Percentiles rank a stretch among this genome's conserved stretches.
phyloP scores from a whole-genome alignment of 1,140 invertebrate genomes.

The Melitaea cinxia region DNA sequence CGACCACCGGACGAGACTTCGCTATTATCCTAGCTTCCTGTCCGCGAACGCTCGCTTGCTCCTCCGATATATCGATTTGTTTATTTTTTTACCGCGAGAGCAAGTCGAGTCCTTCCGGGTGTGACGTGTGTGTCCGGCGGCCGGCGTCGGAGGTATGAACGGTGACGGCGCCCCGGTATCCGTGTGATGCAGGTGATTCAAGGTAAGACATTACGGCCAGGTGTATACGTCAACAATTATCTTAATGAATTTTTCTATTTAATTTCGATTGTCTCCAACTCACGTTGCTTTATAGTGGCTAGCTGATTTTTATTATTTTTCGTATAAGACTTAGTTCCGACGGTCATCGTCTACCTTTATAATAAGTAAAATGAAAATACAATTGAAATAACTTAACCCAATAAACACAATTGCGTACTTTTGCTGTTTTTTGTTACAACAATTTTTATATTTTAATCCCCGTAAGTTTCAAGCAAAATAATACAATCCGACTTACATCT shows the following conservation, averaged over 20 bases:
- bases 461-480: too few species aligned
- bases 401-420: too few species aligned
- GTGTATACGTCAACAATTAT: neutral
- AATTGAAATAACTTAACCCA: too few species aligned
- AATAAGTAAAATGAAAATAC: too few species aligned
- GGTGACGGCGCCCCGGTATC: constrained; percentile 40
- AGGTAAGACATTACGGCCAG: constrained; percentile 45
- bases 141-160: constrained; percentile 49
- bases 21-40: constrained; percentile 77
- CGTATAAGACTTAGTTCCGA: neutral
- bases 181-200: constrained; percentile 43
- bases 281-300: neutral
- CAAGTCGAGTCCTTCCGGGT: constrained; percentile 65
- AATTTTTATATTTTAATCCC: too few species aligned
- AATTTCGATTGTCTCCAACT: neutral
- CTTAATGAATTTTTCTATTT: neutral
- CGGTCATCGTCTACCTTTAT: neutral
- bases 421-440: too few species aligned
- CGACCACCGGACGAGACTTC: constrained; percentile 69
- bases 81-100: constrained; percentile 74
- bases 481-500: too few species aligned
- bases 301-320: neutral
- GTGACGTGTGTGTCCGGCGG: constrained; percentile 56
- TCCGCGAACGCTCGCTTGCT: constrained; percentile 71
- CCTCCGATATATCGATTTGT: constrained; percentile 74